These are phyloP conservation scores for Tylochromis polylepis DNA, from an alignment of 2,113 vertebrate species.

Conservation along the genomic window DNA sequence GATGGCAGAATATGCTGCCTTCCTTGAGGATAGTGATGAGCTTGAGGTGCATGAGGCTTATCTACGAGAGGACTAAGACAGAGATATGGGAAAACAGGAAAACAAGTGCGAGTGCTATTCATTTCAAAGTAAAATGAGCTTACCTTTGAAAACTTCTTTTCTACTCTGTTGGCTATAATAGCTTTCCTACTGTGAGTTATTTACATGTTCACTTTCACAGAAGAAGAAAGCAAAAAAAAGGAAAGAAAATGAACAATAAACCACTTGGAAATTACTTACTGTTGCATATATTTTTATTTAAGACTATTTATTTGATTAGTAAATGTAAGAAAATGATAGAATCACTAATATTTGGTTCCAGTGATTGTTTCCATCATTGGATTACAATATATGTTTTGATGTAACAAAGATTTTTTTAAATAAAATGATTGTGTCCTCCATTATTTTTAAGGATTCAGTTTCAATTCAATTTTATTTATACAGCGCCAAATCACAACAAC, in stretches of 20 bases:
- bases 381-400: not conserved
- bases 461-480: not conserved
- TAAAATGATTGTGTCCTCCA: not conserved
- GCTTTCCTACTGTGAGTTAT: not conserved
- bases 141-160: not conserved
- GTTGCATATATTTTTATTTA: constrained; percentile 12
- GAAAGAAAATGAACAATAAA: not conserved
- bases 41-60: constrained; percentile 74
- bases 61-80: constrained; percentile 71
- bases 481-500: not conserved
- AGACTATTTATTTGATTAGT: constrained; percentile 44
- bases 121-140: not conserved
- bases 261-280: not conserved
- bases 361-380: not conserved
- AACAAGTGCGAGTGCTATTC: not conserved
- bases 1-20: constrained; percentile 70
- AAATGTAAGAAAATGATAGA: not conserved
- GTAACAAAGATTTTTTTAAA: constrained; percentile 1
- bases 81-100: not conserved
- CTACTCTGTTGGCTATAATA: not conserved
- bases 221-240: not conserved
- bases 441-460: not conserved
- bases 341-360: not conserved
- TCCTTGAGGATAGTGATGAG: constrained; percentile 46
- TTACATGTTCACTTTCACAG: not conserved